Base-by-base conservation (phyloP, 2,888 invertebrate genomes). In the Agrilus mali region DNA sequence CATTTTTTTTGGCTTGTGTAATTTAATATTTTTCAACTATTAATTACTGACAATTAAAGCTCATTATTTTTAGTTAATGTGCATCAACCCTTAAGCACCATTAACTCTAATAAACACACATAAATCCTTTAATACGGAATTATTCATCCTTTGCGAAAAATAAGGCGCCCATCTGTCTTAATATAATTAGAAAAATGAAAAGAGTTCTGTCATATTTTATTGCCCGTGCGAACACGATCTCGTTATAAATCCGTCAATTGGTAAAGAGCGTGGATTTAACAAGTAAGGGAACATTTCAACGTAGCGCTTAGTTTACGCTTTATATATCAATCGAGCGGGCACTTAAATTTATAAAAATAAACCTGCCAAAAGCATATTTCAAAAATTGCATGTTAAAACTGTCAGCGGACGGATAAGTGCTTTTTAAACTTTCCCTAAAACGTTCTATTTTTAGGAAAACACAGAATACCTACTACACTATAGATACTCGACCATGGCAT, bases 271-370 rank as follows among this genome's bases (percentile, higher is more conserved):
- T 20, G 41, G 17, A 41, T 41, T 34, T 17, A 38, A 37, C 38
- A 13, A 13, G 27, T 27, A 34, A 44, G 46, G 46, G 14, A 41
- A 46, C 46, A 42, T 44, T 44, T 44, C 35, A 42, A 14, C n/a
- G 39, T 22, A 3, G 15, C 44, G 41, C 39, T 42, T 40, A 45
- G 40, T 49, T 49, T 49, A 47, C 47, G 44, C 45, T 45, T 45
- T 43, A 48, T 51, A 42, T 41, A 50, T 53, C 50, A 43, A 40
- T 53, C 53, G 49, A 46, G 46, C 36, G 20, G 33, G 45, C 51
- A 53, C 48, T 55, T 52, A 52, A 51, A 53, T 47, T 50, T 51
- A 10, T 10, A 52, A 53, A 55, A 50, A 54, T 53, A 54, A 53
- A 51, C 49, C 40, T 47, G 41, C 41, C 45, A 38, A 49, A 48